Percentiles rank a stretch among this genome's conserved stretches.
These are phyloP conservation scores for Cavia aperea DNA, from an alignment of 2,113 vertebrate species.

Conservation along the genomic window DNA sequence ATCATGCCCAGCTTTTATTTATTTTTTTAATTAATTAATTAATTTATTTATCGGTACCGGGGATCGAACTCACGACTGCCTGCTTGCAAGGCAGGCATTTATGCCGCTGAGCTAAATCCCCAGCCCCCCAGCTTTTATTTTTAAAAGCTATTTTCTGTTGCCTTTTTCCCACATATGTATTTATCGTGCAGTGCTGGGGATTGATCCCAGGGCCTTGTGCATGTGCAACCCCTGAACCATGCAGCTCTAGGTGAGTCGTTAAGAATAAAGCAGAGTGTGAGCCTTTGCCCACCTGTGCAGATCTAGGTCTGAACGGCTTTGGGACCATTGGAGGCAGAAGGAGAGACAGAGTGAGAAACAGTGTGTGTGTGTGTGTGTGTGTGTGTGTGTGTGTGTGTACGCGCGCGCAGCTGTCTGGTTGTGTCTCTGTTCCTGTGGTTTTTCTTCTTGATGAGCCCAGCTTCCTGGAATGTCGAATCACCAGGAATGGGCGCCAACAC, in stretches of 20 bases:
- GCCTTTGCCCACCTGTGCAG: neutral
- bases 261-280: neutral
- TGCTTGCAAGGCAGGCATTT: too few relatives aligned
- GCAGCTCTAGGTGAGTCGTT: neutral
- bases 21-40: too few relatives aligned
- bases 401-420: neutral
- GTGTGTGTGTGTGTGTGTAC: neutral
- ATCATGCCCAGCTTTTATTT: neutral
- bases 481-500: constrained; percentile 11
- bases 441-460: constrained; percentile 22
- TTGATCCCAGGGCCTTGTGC: neutral
- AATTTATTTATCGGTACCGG: too few relatives aligned
- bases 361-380: neutral
- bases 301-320: neutral
- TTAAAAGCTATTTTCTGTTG: neutral
- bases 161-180: neutral
- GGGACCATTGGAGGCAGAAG: neutral
- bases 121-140: neutral
- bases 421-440: constrained; percentile 47
- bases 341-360: neutral
- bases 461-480: constrained; percentile 59
- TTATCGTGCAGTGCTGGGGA: neutral
- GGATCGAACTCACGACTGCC: too few relatives aligned
- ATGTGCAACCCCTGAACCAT: neutral
- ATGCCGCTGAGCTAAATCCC: too few relatives aligned